Conservation (phyloP, 2,113 vertebrate species). For the Corapipo altera region DNA sequence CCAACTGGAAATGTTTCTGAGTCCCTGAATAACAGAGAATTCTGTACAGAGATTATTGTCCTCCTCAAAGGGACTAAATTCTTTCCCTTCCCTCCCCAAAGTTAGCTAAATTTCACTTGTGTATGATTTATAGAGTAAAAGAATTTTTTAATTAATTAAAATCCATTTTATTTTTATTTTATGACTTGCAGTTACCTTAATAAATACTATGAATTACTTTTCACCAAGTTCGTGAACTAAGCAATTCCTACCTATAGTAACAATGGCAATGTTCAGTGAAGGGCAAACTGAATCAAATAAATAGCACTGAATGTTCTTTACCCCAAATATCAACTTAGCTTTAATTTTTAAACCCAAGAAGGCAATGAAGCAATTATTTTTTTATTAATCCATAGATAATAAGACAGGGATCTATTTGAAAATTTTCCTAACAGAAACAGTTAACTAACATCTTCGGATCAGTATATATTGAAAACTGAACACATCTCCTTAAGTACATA, state of each 20-base stretch:
- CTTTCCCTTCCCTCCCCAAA: not conserved
- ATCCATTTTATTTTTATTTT: not conserved
- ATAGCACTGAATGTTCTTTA: not conserved
- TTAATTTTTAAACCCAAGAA: not conserved
- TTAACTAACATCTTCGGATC: not conserved
- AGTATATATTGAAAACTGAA: not conserved
- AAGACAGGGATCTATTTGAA: not conserved
- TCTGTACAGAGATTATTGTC: not conserved
- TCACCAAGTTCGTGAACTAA: not conserved
- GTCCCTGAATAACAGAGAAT: not conserved
- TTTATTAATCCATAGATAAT: not conserved
- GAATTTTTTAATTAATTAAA: not conserved
- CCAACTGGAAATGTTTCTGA: not conserved
- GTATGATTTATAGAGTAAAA: not conserved
- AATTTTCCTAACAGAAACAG: not conserved
- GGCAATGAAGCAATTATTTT: not conserved
- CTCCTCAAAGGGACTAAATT: not conserved
- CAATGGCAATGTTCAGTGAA: not conserved
- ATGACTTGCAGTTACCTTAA: not conserved
- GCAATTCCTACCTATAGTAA: not conserved
- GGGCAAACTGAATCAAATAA: not conserved
- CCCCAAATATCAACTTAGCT: not conserved
- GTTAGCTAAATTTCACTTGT: not conserved
- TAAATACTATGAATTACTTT: not conserved
- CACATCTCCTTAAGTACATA: rapidly evolving